phyloP scores from a whole-genome alignment of 1,140 invertebrate species.

The Drosophila orena region DNA sequence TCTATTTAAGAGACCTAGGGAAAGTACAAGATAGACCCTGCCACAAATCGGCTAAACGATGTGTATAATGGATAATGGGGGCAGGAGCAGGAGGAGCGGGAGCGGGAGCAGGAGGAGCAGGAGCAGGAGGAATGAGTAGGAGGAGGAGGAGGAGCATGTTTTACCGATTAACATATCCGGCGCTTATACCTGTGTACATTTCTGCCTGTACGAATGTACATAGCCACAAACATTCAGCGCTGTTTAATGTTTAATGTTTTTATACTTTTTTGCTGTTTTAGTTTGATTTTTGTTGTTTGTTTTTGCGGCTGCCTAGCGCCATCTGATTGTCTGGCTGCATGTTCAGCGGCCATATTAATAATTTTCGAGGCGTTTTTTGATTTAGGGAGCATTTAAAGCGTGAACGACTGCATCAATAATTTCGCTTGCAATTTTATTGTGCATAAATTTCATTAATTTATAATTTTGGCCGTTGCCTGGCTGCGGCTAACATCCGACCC shows the following conservation, averaged over 20 bases:
- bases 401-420: slow-evolving; percentile 85
- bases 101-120: slow-evolving; percentile 30
- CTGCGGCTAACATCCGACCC: slow-evolving; percentile 46
- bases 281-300: not conserved
- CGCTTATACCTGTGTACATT: slow-evolving; percentile 54
- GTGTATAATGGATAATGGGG: slow-evolving; percentile 5
- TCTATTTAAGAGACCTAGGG: slow-evolving; percentile 15
- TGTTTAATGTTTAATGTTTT: slow-evolving; percentile 14
- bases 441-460: slow-evolving; percentile 85
- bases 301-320: slow-evolving; percentile 42
- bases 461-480: slow-evolving; percentile 79
- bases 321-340: slow-evolving; percentile 67
- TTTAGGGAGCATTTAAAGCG: slow-evolving; percentile 85
- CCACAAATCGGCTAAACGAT: slow-evolving; percentile 31
- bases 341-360: slow-evolving; percentile 76
- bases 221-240: slow-evolving; percentile 31
- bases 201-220: slow-evolving; percentile 21
- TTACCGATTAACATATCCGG: slow-evolving; percentile 74
- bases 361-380: slow-evolving; percentile 77
- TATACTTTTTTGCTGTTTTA: not conserved
- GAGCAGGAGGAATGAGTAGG: not conserved
- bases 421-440: slow-evolving; percentile 85
- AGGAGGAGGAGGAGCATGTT: slow-evolving; percentile 57
- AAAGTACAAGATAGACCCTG: slow-evolving; percentile 32
- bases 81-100: not conserved